phyloP scores from a whole-genome alignment of 2,797 vertebrate species.

The Scarus forsteni region DNA sequence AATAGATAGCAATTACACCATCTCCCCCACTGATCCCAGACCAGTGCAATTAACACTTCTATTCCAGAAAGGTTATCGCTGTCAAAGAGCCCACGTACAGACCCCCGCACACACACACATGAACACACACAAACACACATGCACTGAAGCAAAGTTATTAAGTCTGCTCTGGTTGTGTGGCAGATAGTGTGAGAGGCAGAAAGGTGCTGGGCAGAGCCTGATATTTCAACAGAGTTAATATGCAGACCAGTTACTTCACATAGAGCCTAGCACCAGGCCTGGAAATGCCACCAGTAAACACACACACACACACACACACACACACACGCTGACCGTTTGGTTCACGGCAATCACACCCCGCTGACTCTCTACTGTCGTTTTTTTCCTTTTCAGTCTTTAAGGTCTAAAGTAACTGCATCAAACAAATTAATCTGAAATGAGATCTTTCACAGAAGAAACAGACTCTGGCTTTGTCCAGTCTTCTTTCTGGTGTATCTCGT shows the following conservation, averaged over 20 bases:
- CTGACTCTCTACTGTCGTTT: neutral
- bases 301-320: constrained; percentile 18
- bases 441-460: constrained; percentile 62
- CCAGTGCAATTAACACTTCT: constrained; percentile 80
- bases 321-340: constrained; percentile 9
- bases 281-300: constrained; percentile 57
- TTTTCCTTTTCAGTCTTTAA: constrained; percentile 22
- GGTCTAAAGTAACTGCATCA: constrained; percentile 54
- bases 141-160: constrained; percentile 63
- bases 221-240: constrained; percentile 75
- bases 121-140: constrained; percentile 31
- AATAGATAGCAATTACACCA: constrained; percentile 71
- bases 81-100: constrained; percentile 65
- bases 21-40: constrained; percentile 69
- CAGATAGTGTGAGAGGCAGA: constrained; percentile 58
- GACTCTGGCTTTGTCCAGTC: constrained; percentile 39
- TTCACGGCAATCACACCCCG: constrained; percentile 23
- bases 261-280: constrained; percentile 47
- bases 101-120: constrained; percentile 16
- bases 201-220: constrained; percentile 66
- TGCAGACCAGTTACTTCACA: constrained; percentile 73
- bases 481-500: constrained; percentile 20
- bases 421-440: constrained; percentile 72
- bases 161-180: constrained; percentile 60
- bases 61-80: constrained; percentile 82